Conservation (phyloP, 2,888 invertebrate genomes). For the Eupeodes luniger region DNA sequence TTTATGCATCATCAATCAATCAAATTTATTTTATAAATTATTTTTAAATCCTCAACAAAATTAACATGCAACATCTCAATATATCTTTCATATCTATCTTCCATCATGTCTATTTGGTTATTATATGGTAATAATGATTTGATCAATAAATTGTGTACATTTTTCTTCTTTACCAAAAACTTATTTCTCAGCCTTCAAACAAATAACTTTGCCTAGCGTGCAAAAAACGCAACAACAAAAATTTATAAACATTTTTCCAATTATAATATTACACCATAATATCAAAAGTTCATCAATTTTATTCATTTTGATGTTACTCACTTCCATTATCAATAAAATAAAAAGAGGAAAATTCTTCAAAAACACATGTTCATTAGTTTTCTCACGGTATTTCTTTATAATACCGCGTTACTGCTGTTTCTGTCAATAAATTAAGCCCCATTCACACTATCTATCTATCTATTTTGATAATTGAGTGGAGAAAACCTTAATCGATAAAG, state of each 20-base stretch:
- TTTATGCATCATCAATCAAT: not conserved
- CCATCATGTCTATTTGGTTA: not conserved
- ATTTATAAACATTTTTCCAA: conserved; percentile 31
- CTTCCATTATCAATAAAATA: not conserved
- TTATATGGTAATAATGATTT: not conserved
- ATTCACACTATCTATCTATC: not conserved
- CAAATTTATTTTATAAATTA: not conserved
- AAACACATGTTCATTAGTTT: conserved; percentile 34
- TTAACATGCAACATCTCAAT: not conserved
- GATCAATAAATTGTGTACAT: not conserved
- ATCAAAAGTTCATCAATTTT: conserved; percentile 47
- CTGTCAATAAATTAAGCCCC: not conserved
- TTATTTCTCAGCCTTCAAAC: conserved; percentile 31
- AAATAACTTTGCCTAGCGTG: not conserved
- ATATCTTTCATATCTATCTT: not conserved
- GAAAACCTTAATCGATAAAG: conserved; percentile 34
- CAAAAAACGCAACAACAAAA: not conserved
- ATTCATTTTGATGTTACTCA: not conserved
- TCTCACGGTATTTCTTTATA: conserved; percentile 46
- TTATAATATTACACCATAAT: conserved; percentile 38
- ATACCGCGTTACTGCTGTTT: not conserved
- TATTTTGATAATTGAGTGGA: conserved; percentile 5
- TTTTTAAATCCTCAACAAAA: not conserved
- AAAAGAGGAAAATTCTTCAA: conserved; percentile 9
- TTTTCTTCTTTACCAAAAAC: not conserved